These are phyloP conservation scores for Lagopus muta DNA, from an alignment of 2,113 vertebrate species.

Conservation along the genomic window DNA sequence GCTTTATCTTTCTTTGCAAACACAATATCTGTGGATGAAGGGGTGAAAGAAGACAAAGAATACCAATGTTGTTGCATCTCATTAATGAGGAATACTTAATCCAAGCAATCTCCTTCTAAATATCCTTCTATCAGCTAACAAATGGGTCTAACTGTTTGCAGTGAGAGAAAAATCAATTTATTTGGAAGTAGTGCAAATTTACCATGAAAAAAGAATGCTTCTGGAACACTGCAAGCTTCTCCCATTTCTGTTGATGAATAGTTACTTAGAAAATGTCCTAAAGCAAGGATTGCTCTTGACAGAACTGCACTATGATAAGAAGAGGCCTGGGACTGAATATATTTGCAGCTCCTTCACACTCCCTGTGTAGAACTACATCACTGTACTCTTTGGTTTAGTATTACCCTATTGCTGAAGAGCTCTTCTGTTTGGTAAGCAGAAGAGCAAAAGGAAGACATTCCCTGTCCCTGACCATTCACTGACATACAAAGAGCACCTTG, in stretches of 20 bases:
- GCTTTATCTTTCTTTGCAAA: neutral
- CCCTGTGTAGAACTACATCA: neutral
- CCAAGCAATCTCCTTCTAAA: neutral
- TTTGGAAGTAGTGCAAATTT: conserved; percentile 27
- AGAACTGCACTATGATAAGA: neutral
- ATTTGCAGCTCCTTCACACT: neutral
- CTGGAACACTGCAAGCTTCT: neutral
- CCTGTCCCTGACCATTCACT: neutral
- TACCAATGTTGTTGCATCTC: neutral
- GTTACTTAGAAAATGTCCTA: neutral
- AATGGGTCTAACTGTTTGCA: conserved; percentile 5
- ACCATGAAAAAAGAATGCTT: conserved; percentile 18
- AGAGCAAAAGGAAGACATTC: neutral
- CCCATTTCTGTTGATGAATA: neutral
- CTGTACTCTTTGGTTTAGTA: neutral
- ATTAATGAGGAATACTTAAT: neutral
- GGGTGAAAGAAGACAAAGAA: neutral
- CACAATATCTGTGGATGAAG: neutral
- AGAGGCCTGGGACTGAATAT: neutral
- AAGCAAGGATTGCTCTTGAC: neutral
- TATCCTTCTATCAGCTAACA: neutral
- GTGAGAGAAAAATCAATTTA: conserved; percentile 46
- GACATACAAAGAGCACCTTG: neutral
- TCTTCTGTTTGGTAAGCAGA: neutral
- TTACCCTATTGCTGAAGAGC: neutral